Percentiles rank a stretch among this genome's conserved stretches.
Conservation (phyloP, 2,888 invertebrate genomes). For the Heteropelma amictum region DNA sequence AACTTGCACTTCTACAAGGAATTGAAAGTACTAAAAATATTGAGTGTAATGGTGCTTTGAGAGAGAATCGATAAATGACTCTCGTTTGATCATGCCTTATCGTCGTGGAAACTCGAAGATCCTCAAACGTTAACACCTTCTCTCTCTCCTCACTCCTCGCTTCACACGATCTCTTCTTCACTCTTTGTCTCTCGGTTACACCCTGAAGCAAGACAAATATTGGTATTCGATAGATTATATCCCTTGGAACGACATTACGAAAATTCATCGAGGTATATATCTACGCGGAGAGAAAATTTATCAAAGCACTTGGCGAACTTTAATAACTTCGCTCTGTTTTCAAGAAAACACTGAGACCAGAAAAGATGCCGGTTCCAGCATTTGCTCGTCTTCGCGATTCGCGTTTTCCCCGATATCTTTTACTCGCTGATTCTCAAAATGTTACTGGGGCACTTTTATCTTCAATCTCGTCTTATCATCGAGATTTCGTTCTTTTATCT, state of each 20-base stretch:
- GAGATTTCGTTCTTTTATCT: no score
- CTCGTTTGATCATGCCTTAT: conserved; percentile 37
- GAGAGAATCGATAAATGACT: conserved; percentile 1
- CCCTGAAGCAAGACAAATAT: conserved; percentile 35
- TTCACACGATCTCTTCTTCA: background rate
- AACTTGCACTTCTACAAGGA: background rate
- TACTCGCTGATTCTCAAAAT: conserved; percentile 15
- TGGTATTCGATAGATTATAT: conserved; percentile 21
- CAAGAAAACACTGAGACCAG: background rate
- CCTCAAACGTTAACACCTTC: background rate
- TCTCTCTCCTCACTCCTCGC: background rate
- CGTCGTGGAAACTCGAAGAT: conserved; percentile 11
- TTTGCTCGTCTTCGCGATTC: background rate
- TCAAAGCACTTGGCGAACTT: conserved; percentile 20
- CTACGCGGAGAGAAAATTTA: background rate
- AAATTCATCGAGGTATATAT: conserved; percentile 4
- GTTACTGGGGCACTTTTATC: background rate
- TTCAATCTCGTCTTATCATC: no score
- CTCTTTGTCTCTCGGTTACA: background rate
- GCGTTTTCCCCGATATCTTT: background rate
- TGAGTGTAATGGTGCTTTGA: background rate
- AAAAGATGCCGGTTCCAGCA: background rate
- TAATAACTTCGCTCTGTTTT: conserved; percentile 18
- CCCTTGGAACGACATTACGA: background rate
- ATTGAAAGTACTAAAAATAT: background rate